Evolutionary conservation across 2,113 vertebrate genomes (phyloP).

Genomic region (Australoheros scitulus): DNA sequence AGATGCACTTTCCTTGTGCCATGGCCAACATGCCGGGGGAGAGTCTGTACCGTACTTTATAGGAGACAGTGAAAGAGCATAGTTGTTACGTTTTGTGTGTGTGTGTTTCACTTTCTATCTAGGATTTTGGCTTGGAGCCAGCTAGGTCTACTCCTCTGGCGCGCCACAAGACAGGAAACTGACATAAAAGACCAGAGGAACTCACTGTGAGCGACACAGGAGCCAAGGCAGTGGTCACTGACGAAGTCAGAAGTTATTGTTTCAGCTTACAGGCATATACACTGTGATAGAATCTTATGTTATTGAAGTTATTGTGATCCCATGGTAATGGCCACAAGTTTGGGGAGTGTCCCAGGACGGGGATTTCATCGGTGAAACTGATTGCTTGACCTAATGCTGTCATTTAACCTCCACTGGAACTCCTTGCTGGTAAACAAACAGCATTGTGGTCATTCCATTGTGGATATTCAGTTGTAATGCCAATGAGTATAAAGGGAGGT

Average conservation of each 20-base stretch:
- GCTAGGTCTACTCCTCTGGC: slow-evolving; percentile 72
- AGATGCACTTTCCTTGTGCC: slow-evolving; percentile 23
- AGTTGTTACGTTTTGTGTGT: slow-evolving; percentile 12
- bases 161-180: slow-evolving; percentile 83
- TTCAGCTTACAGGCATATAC: slow-evolving; percentile 51
- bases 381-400: background rate
- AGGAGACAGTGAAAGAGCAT: slow-evolving; percentile 35
- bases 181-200: slow-evolving; percentile 79
- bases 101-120: slow-evolving; percentile 44
- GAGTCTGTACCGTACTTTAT: slow-evolving; percentile 29
- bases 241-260: slow-evolving; percentile 76
- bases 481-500: background rate
- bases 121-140: slow-evolving; percentile 72
- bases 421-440: background rate
- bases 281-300: slow-evolving; percentile 45
- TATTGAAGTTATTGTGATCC: slow-evolving; percentile 35
- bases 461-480: background rate
- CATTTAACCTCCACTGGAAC: background rate
- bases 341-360: background rate
- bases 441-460: background rate
- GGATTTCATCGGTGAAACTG: background rate
- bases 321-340: background rate
- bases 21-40: background rate
- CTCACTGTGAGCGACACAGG: slow-evolving; percentile 54
- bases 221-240: slow-evolving; percentile 64